Percentiles rank a stretch among this genome's conserved stretches.
phyloP scores from a whole-genome alignment of 2,888 invertebrate genomes.

The Keiferia lycopersicella region DNA sequence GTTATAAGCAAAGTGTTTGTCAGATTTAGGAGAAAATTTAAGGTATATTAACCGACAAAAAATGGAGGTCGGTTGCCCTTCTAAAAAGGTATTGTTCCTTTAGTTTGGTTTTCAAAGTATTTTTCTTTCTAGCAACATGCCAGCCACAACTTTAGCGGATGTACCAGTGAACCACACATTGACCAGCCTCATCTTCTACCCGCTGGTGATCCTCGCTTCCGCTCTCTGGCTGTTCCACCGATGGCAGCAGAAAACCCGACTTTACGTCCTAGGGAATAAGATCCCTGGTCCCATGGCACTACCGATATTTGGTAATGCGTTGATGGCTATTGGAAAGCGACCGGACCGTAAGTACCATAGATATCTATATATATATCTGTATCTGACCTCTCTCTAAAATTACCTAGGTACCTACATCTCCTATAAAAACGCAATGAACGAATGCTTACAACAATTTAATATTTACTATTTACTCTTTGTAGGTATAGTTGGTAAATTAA shows the following conservation, averaged over 20 bases:
- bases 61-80: too few species aligned
- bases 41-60: too few species aligned
- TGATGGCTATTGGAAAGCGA: conserved; percentile 82
- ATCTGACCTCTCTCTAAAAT: too few species aligned
- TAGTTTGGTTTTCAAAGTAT: neutral
- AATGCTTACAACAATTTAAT: too few species aligned
- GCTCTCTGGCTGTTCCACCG: conserved; percentile 60
- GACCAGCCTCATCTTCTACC: conserved; percentile 48
- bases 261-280: conserved; percentile 83
- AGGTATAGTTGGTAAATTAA: too few species aligned
- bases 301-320: conserved; percentile 87
- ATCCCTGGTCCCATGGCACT: conserved; percentile 85
- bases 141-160: conserved; percentile 41
- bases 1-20: too few species aligned
- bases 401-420: too few species aligned
- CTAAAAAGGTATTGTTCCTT: too few species aligned
- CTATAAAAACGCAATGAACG: too few species aligned
- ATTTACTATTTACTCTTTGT: too few species aligned
- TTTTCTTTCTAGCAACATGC: conserved; percentile 43
- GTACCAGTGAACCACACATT: conserved; percentile 32
- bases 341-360: conserved; percentile 77
- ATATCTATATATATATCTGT: too few species aligned
- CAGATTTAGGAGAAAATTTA: too few species aligned
- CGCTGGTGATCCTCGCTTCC: conserved; percentile 50
- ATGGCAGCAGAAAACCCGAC: conserved; percentile 73